Evolutionary conservation across 2,888 invertebrate genomes (phyloP), one percentile per base, ranked within the genome.

Genomic region (Incurvaria masculella): DNA sequence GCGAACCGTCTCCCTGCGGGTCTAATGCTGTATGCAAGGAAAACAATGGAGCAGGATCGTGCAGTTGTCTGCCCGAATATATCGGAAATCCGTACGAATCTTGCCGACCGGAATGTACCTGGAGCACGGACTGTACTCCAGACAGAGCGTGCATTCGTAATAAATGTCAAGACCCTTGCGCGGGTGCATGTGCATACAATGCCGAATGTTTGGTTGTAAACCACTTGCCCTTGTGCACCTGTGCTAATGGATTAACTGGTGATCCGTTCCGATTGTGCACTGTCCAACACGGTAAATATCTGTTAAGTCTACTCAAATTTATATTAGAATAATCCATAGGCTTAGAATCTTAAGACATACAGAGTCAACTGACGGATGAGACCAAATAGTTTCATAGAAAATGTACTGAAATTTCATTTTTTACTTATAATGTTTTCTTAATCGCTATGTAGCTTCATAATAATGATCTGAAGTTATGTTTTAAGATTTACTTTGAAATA

Each of bases 61-160:
- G 91, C 61, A 80, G 80, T 55, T 91, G 91, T 63, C 62, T 87
- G 23, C 79, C 84, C 4, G 86, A 87, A 51, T 88, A 86, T 59
- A 81, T 85, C 53, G 91, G 91, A 55, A 88, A 91, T 66, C 89
- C 91, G 19, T 89, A 89, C 56, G 87, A 87, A 69, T 86, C 86
- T 26, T 90, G 89, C 62, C 79, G 89, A 49, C 88, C 88, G 4
- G 89, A 89, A 72, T 90, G 89, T 65, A 78, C 82, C 1, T 65
- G 87, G 0, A 88, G 87, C 63, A 83, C 85, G 0, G 89, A 89
- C 61, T 90, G 90, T 61, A 68, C 84, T 11, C 81, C 86, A 14
- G 84, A 84, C 57, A 82, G 75, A 59, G 86, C 88, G 21, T 90
- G 90, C 57, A 80, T 88, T 21, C 82, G 84, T 54, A 85, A 85